Base-by-base conservation (phyloP, 2,797 vertebrate genomes). In the Garrulus glandarius region DNA sequence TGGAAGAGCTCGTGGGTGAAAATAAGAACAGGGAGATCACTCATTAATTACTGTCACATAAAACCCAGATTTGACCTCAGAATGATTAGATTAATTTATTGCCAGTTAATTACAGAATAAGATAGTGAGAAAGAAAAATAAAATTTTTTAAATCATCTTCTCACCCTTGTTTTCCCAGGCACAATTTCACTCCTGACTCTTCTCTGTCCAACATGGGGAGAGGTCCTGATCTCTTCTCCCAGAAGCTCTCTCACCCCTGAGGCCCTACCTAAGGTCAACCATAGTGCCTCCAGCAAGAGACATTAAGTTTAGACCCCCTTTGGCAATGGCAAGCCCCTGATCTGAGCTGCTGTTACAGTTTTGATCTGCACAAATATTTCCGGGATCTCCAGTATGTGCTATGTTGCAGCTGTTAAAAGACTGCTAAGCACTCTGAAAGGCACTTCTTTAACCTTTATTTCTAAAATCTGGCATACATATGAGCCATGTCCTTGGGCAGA, bases 101-200 rank as follows among this genome's bases (percentile, higher is more conserved):
- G 8, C 15, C 34, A 23, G 29, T 50, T 77, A 65, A 50, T 59
- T 75, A 36, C 22, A 47, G n/a, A 68, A 30, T 26, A 50, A 34
- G 19, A n/a, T 20, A 27, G 15, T 75, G 37, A 87, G 15, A 85
- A 70, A 81, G 20, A 72, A 64, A 59, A 43, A 5, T 15, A 64
- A 63, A 52, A 16, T n/a, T 63, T n/a, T 2, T 13, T 27, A 32
- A 27, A 2, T 7, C 6, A 59, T 55, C 27, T 9, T 89, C 15
- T 23, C 0, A 0, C 8, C 15, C 7, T 8, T 7, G 34, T 80
- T 83, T 84, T 81, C 52, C n/a, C n/a, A 75, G n/a, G n/a, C 56
- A 84, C 20, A 60, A 0, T 37, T 64, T 71, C 29, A 22, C 34
- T 60, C 32, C 11, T 78, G 24, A 19, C 36, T 87, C 47, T 65